Conservation (phyloP, 2,113 vertebrate species). For the Murina feae region DNA sequence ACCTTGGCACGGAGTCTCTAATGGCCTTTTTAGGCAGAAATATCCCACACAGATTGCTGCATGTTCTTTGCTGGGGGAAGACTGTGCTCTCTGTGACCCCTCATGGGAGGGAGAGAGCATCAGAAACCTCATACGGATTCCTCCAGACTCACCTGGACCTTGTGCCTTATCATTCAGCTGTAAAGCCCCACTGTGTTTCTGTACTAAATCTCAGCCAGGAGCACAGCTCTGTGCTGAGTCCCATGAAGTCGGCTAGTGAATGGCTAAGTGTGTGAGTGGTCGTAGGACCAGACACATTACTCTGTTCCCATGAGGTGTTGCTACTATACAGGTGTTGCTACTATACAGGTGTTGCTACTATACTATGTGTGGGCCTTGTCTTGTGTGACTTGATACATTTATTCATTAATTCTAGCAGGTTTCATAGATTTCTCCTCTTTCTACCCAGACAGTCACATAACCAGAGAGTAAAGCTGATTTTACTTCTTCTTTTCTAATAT, state of each 20-base stretch:
- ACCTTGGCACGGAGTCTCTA: background rate
- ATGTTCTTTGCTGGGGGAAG: background rate
- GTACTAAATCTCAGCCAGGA: background rate
- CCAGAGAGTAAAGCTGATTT: background rate
- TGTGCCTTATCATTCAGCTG: background rate
- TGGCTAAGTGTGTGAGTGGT: background rate
- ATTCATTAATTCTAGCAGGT: background rate
- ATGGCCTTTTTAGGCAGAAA: background rate
- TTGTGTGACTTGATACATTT: background rate
- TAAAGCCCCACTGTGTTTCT: background rate
- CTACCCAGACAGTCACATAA: background rate
- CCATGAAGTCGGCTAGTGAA: background rate
- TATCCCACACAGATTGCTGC: background rate
- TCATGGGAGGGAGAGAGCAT: background rate
- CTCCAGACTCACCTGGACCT: background rate
- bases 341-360: background rate
- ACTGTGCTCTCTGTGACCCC: fast-evolving
- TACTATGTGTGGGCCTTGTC: background rate
- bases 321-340: background rate
- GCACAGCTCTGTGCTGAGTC: background rate
- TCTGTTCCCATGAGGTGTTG: background rate
- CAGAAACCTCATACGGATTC: background rate
- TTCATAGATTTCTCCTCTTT: background rate
- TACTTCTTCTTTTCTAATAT: background rate
- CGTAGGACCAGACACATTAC: background rate